Evolutionary conservation across 1,140 invertebrate species (phyloP), one percentile per base, ranked within the genome.

Genomic region (Neodiprion virginianus): DNA sequence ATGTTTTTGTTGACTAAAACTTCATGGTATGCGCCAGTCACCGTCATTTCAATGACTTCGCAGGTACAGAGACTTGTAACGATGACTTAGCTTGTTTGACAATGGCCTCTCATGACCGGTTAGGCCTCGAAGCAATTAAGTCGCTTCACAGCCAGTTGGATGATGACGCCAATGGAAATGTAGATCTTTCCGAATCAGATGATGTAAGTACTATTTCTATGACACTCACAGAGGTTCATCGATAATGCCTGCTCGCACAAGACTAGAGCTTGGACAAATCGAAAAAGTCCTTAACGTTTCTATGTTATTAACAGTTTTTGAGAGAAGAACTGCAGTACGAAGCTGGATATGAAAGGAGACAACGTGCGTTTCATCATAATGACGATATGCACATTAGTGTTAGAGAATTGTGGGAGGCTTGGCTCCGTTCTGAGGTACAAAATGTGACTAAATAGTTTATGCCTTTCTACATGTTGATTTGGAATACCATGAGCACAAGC

Each of bases 361-460:
- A 97, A 84, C 93, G 94, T 79, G 95, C 94, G 40, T 98, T 99
- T 87, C 97, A 99, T 91, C 93, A 94, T 78, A 96, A 98, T 86
- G 96, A 98, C 89, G 97, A 98, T 85, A 97, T 96, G 92, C 95
- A 97, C 82, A 97, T 99, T 78, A 97, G 96, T 11, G 96, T 98
- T 69, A 94, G 95, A 84, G 97, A 99, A 88, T 89, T 99, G 28
- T 99, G 97, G 97, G 94, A 96, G 84, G 94, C 95, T 9, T 99
- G 97, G 97, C 90, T 96, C 68, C 90, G 94, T 74, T 98, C 96
- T 23, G 95, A 96, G 90, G 95, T 94, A 82, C 81, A 79, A 76
- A 14, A 21, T 71, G 28, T 67, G 5, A 5, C 40, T 72, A 72
- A 14, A 23, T 67, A 70, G n/a, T 75, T 23, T 72, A 67, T 66